Evolutionary conservation across 2,888 invertebrate species (phyloP).

Genomic region (Ennomos erosarius): DNA sequence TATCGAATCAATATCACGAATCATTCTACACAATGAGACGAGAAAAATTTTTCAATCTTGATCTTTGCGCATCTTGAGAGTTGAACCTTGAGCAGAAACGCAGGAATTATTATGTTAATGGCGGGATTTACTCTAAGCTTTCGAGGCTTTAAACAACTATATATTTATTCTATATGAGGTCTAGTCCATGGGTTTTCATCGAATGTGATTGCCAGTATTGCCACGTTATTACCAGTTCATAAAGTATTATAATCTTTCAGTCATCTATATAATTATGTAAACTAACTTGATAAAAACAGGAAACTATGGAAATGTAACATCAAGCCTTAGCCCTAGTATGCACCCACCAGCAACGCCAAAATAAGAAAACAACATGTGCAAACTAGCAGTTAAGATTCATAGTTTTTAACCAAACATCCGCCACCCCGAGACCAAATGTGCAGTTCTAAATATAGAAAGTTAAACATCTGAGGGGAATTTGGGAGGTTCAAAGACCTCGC

Average conservation of each 20-base stretch:
- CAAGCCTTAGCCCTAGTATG: too few species aligned
- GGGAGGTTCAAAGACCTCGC: constrained; percentile 80
- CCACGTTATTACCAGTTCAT: too few species aligned
- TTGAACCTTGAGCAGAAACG: constrained; percentile 35
- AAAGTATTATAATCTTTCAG: too few species aligned
- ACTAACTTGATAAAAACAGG: too few species aligned
- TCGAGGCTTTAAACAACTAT: too few species aligned
- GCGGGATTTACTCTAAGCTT: neutral
- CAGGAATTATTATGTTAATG: constrained; percentile 25
- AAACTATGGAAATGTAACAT: too few species aligned
- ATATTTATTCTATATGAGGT: neutral
- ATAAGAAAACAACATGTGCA: constrained; percentile 20
- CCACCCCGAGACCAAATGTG: constrained; percentile 64
- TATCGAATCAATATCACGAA: constrained; percentile 44
- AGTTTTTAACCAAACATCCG: constrained; percentile 54
- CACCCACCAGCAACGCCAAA: constrained; percentile 1
- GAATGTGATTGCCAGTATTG: too few species aligned
- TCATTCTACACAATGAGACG: constrained; percentile 48
- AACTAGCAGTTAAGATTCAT: constrained; percentile 39
- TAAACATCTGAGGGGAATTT: constrained; percentile 73
- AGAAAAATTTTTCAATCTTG: constrained; percentile 42
- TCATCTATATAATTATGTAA: too few species aligned
- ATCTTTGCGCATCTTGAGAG: constrained; percentile 15
- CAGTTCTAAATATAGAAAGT: constrained; percentile 78
- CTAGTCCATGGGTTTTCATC: too few species aligned